Base-by-base conservation (phyloP, 2,113 vertebrate species). In the Labeo rohita region DNA sequence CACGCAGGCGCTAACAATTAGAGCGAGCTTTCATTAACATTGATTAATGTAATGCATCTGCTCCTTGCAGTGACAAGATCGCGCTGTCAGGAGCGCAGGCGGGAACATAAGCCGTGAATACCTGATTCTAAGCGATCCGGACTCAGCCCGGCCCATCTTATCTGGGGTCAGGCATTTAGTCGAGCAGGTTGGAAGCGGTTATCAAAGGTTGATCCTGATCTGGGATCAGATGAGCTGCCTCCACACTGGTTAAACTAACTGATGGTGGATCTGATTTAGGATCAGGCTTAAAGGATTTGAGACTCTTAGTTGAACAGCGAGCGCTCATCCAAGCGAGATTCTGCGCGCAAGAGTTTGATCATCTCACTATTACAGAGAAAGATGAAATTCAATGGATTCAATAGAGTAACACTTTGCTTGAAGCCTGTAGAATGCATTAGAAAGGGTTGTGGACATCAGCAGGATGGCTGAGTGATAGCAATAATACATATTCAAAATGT, bases 11-110 rank as follows among this genome's bases (percentile, higher is more conserved):
- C 79, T 85, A 56, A 82, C 84, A 87, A 89, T 89, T 85, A 89
- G 73, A 83, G 73, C 21, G 36, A 81, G 79, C 79, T 89, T 89
- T 85, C 78, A 89, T 87, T 87, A 83, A 87, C 86, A 87, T 72
- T 87, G 85, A 89, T 89, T 89, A 85, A 87, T 85, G 83, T 65
- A 85, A 89, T 80, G 74, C 72, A 83, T 87, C 85, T 78, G 80
- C 79, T 85, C 21, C 83, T 65, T 34, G 39, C 6, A 16, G 43
- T 84, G 76, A 45, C 49, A 59, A 49, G 61, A 87, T 85, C 47
- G 73, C 49, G 47, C 84, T 86, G 72, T 84, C 83, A 72, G 50
- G 49, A 70, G 65, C 28, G 34, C 82, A 85, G 56, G 61, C 50
- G 56, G 63, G 86, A 74, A 82, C 54, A 82, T 54, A 56, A 73